Percentiles rank a stretch among this genome's conserved stretches.
Conservation (phyloP, 1,140 invertebrate genomes). For the Phortica variegata region DNA sequence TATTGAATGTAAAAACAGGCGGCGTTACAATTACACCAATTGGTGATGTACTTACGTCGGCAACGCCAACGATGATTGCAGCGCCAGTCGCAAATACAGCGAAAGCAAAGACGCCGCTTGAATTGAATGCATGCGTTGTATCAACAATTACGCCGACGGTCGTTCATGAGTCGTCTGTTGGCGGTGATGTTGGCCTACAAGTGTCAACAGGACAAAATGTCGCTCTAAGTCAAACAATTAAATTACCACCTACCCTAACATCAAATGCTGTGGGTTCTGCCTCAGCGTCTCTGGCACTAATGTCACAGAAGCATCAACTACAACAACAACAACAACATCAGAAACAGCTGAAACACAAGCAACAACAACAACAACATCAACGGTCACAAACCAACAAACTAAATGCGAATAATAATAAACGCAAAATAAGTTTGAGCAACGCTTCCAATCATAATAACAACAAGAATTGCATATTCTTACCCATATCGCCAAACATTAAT, state of each 20-base stretch:
- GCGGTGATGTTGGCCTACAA: no score
- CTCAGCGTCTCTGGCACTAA: constrained; percentile 56
- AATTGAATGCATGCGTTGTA: no score
- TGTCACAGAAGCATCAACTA: constrained; percentile 55
- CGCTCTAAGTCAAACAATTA: constrained; percentile 13
- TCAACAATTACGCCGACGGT: no score
- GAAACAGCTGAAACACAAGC: constrained; percentile 15
- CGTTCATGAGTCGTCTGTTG: no score
- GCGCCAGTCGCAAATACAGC: constrained; percentile 10
- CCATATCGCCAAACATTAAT: constrained; percentile 70
- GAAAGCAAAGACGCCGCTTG: constrained; percentile 11
- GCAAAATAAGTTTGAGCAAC: constrained; percentile 62
- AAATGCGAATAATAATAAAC: constrained; percentile 42
- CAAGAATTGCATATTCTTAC: constrained; percentile 80
- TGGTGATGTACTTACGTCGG: constrained; percentile 3
- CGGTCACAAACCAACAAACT: constrained; percentile 13
- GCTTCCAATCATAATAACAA: constrained; percentile 58
- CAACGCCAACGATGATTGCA: constrained; percentile 14
- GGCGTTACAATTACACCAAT: neutral
- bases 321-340: constrained; percentile 25
- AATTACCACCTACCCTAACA: constrained; percentile 11
- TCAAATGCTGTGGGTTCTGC: constrained; percentile 50
- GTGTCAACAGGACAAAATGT: no score
- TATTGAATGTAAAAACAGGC: neutral
- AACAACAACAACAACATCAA: constrained; percentile 19